Evolutionary conservation across 2,113 vertebrate species (phyloP).

Genomic region (Oryzias curvinotus): DNA sequence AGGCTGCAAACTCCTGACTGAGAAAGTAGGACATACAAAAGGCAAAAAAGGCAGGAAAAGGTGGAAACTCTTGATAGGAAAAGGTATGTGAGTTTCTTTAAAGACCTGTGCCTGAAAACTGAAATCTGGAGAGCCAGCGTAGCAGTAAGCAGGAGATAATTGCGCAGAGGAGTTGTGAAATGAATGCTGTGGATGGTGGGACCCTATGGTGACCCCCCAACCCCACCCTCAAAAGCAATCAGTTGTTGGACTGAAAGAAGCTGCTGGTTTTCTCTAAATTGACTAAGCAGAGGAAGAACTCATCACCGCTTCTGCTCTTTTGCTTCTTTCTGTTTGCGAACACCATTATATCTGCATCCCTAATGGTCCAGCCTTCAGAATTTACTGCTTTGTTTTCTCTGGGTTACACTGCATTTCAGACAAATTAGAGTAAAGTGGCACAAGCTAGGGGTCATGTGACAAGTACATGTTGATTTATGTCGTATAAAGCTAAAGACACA

Average conservation of each 20-base stretch:
- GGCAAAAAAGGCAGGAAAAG: conserved; percentile 29
- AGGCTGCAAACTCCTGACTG: conserved; percentile 14
- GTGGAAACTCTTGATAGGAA: conserved; percentile 9
- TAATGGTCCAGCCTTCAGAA: too few species aligned
- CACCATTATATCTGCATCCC: too few species aligned
- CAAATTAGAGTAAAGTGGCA: too few species aligned
- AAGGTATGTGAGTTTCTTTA: background rate
- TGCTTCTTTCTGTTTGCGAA: background rate
- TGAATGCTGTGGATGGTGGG: conserved; percentile 3
- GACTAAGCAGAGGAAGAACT: background rate
- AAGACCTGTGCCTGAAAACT: conserved; percentile 3
- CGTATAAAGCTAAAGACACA: too few species aligned
- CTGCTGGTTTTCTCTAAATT: conserved; percentile 7
- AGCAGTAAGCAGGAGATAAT: background rate
- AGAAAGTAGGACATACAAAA: conserved; percentile 9
- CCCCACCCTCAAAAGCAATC: conserved; percentile 4
- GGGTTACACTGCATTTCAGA: background rate
- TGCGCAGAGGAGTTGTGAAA: conserved; percentile 16
- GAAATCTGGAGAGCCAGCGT: background rate
- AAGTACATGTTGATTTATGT: too few species aligned
- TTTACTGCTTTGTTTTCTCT: too few species aligned
- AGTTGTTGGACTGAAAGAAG: conserved; percentile 22
- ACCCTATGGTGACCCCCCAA: background rate
- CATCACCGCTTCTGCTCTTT: conserved; percentile 1
- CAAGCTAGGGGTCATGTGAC: too few species aligned